Conservation (phyloP, 2,888 invertebrate genomes). For the Drosophila falleni region DNA sequence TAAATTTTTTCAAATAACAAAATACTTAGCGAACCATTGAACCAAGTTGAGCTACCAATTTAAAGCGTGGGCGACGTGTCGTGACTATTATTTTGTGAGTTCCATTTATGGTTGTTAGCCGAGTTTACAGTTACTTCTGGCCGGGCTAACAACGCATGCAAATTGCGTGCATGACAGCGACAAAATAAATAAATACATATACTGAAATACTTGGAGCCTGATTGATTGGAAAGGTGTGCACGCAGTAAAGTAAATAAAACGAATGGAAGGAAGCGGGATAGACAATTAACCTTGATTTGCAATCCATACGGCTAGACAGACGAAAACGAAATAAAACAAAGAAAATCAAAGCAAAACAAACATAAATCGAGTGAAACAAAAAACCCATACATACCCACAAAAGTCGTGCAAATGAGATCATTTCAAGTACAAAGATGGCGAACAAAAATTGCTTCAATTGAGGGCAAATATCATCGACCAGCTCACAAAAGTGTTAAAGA, state of each 20-base stretch:
- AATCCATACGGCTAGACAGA: slow-evolving; percentile 24
- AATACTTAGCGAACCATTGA: slow-evolving; percentile 15
- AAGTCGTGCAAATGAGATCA: slow-evolving; percentile 77
- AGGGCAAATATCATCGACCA: slow-evolving; percentile 52
- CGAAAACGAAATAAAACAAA: slow-evolving; percentile 38
- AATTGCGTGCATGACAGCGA: slow-evolving; percentile 65
- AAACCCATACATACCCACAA: slow-evolving; percentile 28
- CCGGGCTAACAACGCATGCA: slow-evolving; percentile 56
- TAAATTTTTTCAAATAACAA: slow-evolving; percentile 18
- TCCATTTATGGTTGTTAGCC: slow-evolving; percentile 41
- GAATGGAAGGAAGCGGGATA: neutral
- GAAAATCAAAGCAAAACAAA: slow-evolving; percentile 23
- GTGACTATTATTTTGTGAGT: slow-evolving; percentile 32
- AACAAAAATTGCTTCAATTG: slow-evolving; percentile 49
- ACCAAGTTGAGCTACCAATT: slow-evolving; percentile 7
- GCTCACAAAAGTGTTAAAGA: slow-evolving; percentile 31
- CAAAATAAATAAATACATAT: slow-evolving; percentile 34
- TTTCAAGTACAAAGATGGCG: slow-evolving; percentile 55
- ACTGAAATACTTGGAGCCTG: slow-evolving; percentile 41
- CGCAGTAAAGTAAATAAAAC: slow-evolving; percentile 14
- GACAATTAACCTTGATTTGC: slow-evolving; percentile 64
- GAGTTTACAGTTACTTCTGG: slow-evolving; percentile 50
- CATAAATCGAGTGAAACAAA: slow-evolving; percentile 12
- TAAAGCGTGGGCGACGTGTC: slow-evolving; percentile 41
- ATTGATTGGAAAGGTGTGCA: slow-evolving; percentile 65